Conservation (phyloP, 2,113 vertebrate genomes). For the Nanorana parkeri region DNA sequence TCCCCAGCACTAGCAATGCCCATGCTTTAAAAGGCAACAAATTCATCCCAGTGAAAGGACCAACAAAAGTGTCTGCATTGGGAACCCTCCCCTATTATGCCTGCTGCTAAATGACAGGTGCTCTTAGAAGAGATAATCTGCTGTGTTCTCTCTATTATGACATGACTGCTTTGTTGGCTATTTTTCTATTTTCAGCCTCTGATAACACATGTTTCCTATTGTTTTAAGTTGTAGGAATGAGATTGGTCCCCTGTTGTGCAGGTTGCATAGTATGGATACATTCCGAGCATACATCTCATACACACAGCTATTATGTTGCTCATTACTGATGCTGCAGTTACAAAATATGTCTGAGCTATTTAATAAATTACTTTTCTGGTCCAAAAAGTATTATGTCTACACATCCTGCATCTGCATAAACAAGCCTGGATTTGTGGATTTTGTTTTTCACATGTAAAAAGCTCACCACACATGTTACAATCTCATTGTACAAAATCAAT, state of each 20-base stretch:
- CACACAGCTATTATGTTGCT: neutral
- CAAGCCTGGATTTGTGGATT: neutral
- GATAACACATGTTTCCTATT: slow-evolving; percentile 42
- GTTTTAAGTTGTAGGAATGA: neutral
- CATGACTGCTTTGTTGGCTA: neutral
- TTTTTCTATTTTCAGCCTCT: neutral
- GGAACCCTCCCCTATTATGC: too few relatives aligned
- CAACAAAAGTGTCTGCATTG: too few relatives aligned
- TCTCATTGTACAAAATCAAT: too few relatives aligned
- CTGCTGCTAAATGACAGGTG: too few relatives aligned
- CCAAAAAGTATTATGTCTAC: neutral
- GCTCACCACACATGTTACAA: too few relatives aligned
- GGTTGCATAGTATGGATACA: slow-evolving; percentile 17
- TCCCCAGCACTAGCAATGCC: too few relatives aligned
- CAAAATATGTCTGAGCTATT: slow-evolving; percentile 27
- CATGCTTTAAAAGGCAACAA: too few relatives aligned
- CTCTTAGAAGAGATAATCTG: too few relatives aligned
- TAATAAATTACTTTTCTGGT: slow-evolving; percentile 29
- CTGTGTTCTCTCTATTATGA: too few relatives aligned
- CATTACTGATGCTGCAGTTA: slow-evolving; percentile 18
- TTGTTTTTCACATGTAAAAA: too few relatives aligned
- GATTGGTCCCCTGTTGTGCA: slow-evolving; percentile 10
- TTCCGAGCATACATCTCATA: slow-evolving; percentile 1
- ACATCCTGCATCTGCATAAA: neutral
- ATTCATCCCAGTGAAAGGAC: too few relatives aligned